phyloP scores from a whole-genome alignment of 1,140 invertebrate genomes.

The Brachystomella parvula region DNA sequence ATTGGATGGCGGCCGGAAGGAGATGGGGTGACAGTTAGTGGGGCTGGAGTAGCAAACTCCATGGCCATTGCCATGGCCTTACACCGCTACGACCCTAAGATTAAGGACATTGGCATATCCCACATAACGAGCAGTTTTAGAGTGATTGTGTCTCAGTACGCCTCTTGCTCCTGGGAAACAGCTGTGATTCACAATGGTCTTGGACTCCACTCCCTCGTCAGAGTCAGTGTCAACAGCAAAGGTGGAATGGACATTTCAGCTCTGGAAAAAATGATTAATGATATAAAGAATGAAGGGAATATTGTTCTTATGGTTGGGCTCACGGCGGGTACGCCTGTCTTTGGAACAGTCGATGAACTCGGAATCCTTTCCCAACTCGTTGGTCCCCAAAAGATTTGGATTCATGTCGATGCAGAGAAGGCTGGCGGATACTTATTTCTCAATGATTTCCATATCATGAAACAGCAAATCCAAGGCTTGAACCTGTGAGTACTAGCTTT shows the following conservation, averaged over 20 bases:
- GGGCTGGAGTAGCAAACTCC: constrained; percentile 87
- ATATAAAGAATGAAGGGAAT: neutral
- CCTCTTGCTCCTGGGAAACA: constrained; percentile 91
- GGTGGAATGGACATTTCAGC: neutral
- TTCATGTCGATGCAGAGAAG: constrained; percentile 94
- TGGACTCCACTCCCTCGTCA: neutral
- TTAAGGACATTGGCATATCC: constrained; percentile 48
- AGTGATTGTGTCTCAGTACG: constrained; percentile 78
- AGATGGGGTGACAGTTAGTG: constrained; percentile 88
- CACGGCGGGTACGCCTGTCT: constrained; percentile 37
- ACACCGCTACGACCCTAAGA: constrained; percentile 62
- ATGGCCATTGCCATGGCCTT: constrained; percentile 86
- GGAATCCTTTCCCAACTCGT: constrained; percentile 70
- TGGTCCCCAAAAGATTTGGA: constrained; percentile 73
- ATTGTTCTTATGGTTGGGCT: neutral
- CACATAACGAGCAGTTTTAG: constrained; percentile 51
- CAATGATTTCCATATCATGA: constrained; percentile 68
- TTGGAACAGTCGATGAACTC: constrained; percentile 85
- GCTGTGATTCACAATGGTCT: constrained; percentile 21
- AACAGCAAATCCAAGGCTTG: constrained; percentile 45
- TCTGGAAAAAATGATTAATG: neutral
- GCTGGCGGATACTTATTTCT: constrained; percentile 75
- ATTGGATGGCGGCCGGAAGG: constrained; percentile 73
- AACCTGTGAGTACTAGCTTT: neutral
- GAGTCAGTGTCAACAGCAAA: neutral